These are phyloP conservation scores for Lysandra bellargus DNA, from an alignment of 2,888 invertebrate species.

Conservation along the genomic window DNA sequence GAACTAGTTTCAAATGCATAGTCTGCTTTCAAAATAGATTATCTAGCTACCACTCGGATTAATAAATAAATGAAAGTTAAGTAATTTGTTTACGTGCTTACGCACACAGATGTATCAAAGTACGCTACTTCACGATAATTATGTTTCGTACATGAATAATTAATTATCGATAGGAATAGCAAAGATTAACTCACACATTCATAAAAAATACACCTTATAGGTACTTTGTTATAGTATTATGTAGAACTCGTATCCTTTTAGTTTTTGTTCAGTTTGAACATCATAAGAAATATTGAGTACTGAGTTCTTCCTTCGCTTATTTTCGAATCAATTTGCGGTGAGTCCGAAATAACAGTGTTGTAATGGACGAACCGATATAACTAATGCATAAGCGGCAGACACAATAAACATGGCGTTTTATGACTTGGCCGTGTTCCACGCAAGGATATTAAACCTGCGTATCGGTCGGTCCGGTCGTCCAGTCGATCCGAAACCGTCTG, in stretches of 20 bases:
- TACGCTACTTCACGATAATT: no score
- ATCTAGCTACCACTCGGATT: no score
- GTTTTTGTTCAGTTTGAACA: neutral
- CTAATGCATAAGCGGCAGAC: constrained; percentile 59
- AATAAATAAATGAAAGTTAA: no score
- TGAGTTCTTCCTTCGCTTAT: neutral
- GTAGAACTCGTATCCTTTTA: neutral
- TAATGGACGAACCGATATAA: constrained; percentile 47
- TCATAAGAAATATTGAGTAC: neutral
- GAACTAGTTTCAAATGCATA: neutral
- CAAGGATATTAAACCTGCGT: constrained; percentile 70
- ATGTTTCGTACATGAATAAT: no score
- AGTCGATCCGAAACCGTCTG: neutral
- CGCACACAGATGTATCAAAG: no score
- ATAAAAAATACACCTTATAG: no score
- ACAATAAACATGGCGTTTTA: constrained; percentile 78
- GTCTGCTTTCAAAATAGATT: neutral
- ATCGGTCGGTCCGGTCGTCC: constrained; percentile 63
- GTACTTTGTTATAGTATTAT: no score
- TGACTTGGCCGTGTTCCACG: constrained; percentile 79
- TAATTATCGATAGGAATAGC: no score
- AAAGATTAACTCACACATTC: no score
- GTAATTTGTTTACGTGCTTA: no score
- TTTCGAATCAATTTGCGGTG: constrained; percentile 4
- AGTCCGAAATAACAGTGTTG: constrained; percentile 44